phyloP scores from a whole-genome alignment of 1,140 invertebrate genomes.

The Hycleus cichorii region DNA sequence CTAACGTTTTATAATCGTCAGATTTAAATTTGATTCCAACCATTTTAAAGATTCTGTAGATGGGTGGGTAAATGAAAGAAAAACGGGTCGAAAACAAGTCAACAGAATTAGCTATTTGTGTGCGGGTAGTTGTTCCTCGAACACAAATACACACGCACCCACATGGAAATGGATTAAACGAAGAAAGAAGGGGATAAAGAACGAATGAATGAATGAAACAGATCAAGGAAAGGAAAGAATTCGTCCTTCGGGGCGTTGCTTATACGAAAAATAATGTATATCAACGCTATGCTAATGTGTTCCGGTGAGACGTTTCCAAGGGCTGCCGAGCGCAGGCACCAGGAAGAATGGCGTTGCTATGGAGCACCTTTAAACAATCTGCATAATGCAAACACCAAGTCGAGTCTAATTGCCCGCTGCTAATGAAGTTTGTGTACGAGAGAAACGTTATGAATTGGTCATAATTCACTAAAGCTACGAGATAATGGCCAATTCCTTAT shows the following conservation, averaged over 20 bases:
- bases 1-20: no score
- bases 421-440: conserved; percentile 19
- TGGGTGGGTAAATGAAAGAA: no score
- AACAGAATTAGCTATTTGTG: no score
- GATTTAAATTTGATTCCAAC: no score
- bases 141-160: no score
- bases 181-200: no score
- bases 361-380: conserved; percentile 15
- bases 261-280: conserved; percentile 14
- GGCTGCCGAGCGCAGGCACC: neutral
- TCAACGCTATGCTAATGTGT: conserved; percentile 14
- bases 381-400: conserved; percentile 16
- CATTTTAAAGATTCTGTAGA: no score
- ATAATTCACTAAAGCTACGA: conserved; percentile 13
- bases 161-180: no score
- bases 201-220: no score
- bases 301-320: conserved; percentile 13
- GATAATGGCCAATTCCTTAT: conserved; percentile 3
- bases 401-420: conserved; percentile 14
- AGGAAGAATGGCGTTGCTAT: conserved; percentile 9
- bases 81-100: no score
- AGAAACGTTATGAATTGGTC: conserved; percentile 14
- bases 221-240: no score
- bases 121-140: no score
- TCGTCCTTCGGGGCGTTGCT: neutral